Evolutionary conservation across 2,888 invertebrate species (phyloP).

Genomic region (Epirrita christyi): DNA sequence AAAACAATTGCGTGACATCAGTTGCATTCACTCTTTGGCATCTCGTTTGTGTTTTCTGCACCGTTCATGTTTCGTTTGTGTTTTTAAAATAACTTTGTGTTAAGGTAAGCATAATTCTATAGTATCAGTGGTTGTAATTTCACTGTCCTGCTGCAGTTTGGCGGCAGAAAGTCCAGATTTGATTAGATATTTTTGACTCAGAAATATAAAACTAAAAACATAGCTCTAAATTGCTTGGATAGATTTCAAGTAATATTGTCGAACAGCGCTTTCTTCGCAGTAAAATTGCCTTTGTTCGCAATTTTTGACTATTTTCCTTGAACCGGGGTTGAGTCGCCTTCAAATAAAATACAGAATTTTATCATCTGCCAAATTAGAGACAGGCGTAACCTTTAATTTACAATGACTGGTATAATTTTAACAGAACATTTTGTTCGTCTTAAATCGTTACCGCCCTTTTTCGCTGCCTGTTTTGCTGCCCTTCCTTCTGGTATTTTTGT

Average conservation of each 20-base stretch:
- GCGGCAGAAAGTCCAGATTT: too few species aligned
- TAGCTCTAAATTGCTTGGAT: not conserved
- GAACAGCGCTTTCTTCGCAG: not conserved
- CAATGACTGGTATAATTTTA: constrained; percentile 27
- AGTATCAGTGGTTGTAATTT: too few species aligned
- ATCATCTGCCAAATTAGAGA: constrained; percentile 24
- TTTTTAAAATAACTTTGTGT: too few species aligned
- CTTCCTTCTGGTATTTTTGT: constrained; percentile 38
- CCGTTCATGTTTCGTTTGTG: too few species aligned
- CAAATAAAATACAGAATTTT: constrained; percentile 7
- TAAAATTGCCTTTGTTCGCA: not conserved
- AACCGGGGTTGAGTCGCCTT: not conserved
- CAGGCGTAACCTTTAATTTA: constrained; percentile 29
- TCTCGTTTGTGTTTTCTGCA: too few species aligned
- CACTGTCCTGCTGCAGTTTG: too few species aligned
- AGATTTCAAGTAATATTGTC: not conserved
- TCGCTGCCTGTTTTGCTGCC: not conserved
- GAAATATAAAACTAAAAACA: not conserved
- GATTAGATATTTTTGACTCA: not conserved
- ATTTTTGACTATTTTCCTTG: constrained; percentile 2
- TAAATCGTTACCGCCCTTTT: not conserved
- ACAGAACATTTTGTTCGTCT: not conserved
- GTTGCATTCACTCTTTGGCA: too few species aligned
- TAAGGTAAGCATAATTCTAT: too few species aligned
- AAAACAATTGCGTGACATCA: too few species aligned